Evolutionary conservation across 2,797 vertebrate genomes (phyloP), one percentile per base, ranked within the genome.

Genomic region (Hydrolagus colliei): DNA sequence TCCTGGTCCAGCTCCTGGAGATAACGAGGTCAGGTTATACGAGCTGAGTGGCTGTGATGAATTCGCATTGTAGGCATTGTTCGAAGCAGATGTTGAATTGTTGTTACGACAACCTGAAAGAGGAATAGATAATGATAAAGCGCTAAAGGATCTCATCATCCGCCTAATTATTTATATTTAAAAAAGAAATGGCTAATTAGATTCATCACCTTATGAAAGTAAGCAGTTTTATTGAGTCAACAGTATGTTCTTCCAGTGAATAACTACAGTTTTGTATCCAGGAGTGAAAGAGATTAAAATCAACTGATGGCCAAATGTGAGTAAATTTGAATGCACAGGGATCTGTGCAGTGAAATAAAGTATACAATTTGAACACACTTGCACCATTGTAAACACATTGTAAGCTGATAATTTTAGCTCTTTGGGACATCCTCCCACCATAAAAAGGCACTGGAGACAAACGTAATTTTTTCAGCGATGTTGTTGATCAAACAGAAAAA

Each of bases 11-110:
- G 96, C 94, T 68, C 96, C 97, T 14, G 96, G 94, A 27, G 97
- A 95, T 89, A 99, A 93, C 2, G 97, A 95, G 92, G 95, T 96
- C 88, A 98, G 94, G 90, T 96, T 98, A 92, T 99, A 99, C 87
- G 98, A 97, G 86, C 96, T 92, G 90, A 98, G 94, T 68, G 97
- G 95, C 90, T 98, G 97, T 87, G 97, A 95, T 86, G 96, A 94
- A 92, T 96, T 97, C 87, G 97, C 96, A 72, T 90, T 98, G 94
- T 97, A 99, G 87, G 94, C 92, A 85, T 90, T 98, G 94, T 96
- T 98, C 87, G 96, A 95, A 89, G 96, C 92, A 4, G 97, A 92
- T 63, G 96, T 93, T n/a, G 96, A 94, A 93, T 94, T 98, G 94
- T 94, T 98, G 91, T 95, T 95, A 91, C 98, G 95, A 92, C 97